Base-by-base conservation (phyloP, 2,113 vertebrate genomes). In the Haemorhous mexicanus region DNA sequence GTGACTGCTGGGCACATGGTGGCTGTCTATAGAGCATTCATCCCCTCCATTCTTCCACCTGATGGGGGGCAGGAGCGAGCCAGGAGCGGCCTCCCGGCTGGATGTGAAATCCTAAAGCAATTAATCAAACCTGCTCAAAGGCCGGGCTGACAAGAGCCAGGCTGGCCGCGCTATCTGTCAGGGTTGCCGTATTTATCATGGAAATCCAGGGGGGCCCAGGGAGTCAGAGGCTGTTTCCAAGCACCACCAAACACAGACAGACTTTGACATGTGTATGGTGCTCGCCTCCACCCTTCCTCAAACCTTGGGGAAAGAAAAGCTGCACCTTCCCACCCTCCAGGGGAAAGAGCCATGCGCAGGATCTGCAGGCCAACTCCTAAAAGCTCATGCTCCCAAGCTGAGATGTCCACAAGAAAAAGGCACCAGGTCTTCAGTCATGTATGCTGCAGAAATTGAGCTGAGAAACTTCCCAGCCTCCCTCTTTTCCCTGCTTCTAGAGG, bases 31-130 rank as follows among this genome's bases (percentile, higher is more conserved):
- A 77, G 94, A 84, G 52, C 94, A 97, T 97, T 98, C 96, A 98
- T 97, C 93, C 93, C 2, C 87, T 96, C 97, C 97, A 96, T 98
- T 98, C 97, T 98, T 97, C 97, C 85, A 96, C 97, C 97, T 97
- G 97, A 98, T 46, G 96, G 93, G 97, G 97, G 96, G 92, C 97
- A 97, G 97, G 94, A 97, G 94, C 11, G 59, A 89, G 92, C 95
- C 96, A 94, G 97, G 96, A 94, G 94, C 8, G 74, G 96, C 96
- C 97, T 96, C 97, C 96, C 94, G 96, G 98, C 98, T 98, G 98
- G 98, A 98, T 55, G 98, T 98, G 98, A 98, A 98, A 99, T 99
- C 96, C 98, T 99, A 99, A 99, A 99, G 99, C 98, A 99, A 99
- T 99, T 99, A 99, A 99, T 99, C 99, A 99, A 98, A 95, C 80